Base-by-base conservation (phyloP, 1,140 invertebrate species). In the Drosophila subobscura region DNA sequence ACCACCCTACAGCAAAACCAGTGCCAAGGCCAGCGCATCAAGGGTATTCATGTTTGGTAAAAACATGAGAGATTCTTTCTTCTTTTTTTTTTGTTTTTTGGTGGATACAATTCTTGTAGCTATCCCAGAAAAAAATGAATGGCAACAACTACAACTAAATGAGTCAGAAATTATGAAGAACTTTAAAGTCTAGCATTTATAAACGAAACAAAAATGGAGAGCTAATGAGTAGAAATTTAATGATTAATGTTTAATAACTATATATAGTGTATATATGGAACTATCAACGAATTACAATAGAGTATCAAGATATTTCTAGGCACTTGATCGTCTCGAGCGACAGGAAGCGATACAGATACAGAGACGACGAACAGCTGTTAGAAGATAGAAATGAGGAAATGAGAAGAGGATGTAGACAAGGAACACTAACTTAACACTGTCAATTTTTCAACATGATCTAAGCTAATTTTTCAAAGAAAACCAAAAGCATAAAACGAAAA, bases 211-310 rank as follows among this genome's bases (percentile, higher is more conserved):
- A 44, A 49, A 16, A 20, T 22, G 8, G 14, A 49, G 5, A 47
- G 23, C 10, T 25, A 59, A 57, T 51, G 75, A 72, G 72, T 74
- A 74, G 72, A 58, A 54, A 74, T 53, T 65, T 74, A 74, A 74
- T 29, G 37, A 58, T 60, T 77, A 73, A 64, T 49, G 49, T 66
- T 65, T 52, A 55, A 65, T 54, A 23, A 53, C 72, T 63, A 51
- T 72, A 77, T 72, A 68, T 54, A 75, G 72, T 75, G 61, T 75
- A 75, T 79, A 74, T 59, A 75, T 80, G 77, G 67, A 86, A 78
- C 77, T 88, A 88, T 86, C 81, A 86, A 86, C 81, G 81, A 86
- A 86, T 86, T 88, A 77, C 77, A 58, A 77, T 79, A 81, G 83
- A 86, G 76, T 42, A 59, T 55, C 40, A 55, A 61, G 53, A 47